These are phyloP conservation scores for Lagopus leucura DNA, from an alignment of 2,113 vertebrate species.

Conservation along the genomic window DNA sequence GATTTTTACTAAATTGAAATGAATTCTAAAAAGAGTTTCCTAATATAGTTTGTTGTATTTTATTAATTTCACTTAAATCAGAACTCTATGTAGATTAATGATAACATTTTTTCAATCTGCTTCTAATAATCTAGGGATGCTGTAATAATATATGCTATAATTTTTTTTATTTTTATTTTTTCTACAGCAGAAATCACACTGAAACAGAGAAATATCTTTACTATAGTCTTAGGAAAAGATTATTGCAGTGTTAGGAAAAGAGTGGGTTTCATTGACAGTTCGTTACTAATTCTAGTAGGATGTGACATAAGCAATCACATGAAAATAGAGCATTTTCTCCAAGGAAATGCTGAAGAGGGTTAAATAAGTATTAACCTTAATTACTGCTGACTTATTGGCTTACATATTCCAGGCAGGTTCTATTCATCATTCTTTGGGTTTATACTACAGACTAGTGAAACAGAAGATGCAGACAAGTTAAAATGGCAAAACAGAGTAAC, in stretches of 20 bases:
- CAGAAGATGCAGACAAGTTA: constrained; percentile 14
- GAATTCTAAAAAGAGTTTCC: not conserved
- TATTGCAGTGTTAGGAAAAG: not conserved
- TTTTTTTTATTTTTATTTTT: not conserved
- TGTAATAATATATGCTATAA: not conserved
- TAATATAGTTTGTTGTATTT: not conserved
- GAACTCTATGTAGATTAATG: not conserved
- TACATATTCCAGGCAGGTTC: not conserved
- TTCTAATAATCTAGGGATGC: not conserved
- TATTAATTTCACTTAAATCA: not conserved
- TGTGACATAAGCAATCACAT: not conserved
- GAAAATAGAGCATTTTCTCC: not conserved
- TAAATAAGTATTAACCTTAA: constrained; percentile 11
- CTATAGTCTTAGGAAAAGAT: not conserved
- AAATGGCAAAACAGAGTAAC: constrained; percentile 32
- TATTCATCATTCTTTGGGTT: not conserved
- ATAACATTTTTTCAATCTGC: not conserved
- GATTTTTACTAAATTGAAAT: not conserved
- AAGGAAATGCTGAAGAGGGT: not conserved
- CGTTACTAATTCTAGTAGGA: not conserved
- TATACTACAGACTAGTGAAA: not conserved
- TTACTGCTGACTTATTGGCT: not conserved
- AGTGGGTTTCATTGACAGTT: not conserved
- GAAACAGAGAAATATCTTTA: not conserved
- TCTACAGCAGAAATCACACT: not conserved